A percentile compares a stretch with the other conserved stretches of the same genome.
Evolutionary conservation across 2,888 invertebrate species (phyloP).

Genomic region (Syrista parreyssii): DNA sequence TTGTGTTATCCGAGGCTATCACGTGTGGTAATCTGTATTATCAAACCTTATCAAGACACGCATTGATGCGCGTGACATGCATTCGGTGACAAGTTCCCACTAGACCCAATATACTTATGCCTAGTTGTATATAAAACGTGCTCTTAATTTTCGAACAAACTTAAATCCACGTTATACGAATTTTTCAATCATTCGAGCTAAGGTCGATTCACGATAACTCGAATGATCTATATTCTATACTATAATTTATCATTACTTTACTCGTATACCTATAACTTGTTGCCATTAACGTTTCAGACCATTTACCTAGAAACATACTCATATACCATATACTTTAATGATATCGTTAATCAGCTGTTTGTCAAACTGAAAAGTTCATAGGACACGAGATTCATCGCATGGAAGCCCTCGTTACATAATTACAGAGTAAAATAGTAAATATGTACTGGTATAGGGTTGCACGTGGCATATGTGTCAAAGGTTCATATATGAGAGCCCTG

Average conservation of each 20-base stretch:
- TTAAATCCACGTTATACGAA: neutral
- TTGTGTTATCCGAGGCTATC: neutral
- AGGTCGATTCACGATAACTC: neutral
- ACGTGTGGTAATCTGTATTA: neutral
- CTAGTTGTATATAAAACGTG: no score
- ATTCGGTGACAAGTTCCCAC: neutral
- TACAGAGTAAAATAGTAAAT: neutral
- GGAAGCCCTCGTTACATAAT: neutral
- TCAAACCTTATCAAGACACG: neutral
- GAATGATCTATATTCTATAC: neutral
- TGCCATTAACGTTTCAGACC: neutral
- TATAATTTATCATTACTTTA: neutral
- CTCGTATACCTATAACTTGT: no score
- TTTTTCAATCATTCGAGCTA: neutral
- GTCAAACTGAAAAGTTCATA: neutral
- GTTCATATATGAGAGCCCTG: neutral
- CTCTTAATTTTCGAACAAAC: no score
- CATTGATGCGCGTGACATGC: neutral
- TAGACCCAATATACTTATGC: no score
- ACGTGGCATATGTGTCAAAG: neutral
- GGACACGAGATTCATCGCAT: neutral
- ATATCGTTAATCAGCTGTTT: neutral
- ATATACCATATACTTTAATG: neutral
- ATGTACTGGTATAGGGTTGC: neutral
- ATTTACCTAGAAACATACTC: neutral